Base-by-base conservation (phyloP, 2,888 invertebrate genomes). In the Caenorhabditis sp. region DNA sequence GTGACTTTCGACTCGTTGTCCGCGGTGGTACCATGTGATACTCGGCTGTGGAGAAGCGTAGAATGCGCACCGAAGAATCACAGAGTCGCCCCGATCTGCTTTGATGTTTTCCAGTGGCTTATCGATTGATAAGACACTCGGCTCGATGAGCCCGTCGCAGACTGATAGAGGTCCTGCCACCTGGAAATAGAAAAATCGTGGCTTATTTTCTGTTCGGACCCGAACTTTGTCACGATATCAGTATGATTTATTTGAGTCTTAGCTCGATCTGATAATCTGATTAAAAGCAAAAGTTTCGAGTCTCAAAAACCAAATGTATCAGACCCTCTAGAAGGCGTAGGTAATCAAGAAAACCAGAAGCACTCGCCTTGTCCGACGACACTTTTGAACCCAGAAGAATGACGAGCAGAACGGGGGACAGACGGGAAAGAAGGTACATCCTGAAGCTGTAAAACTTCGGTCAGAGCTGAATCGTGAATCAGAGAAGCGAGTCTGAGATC, bases 1-100 rank as follows among this genome's bases (percentile, higher is more conserved):
- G 35, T 78, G 74, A 15, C 26, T 35, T 22, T 68, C 72, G 7
- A 81, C 39, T 9, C 65, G 53, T 55, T 71, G 59, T 39, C 80
- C 80, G 13, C 73, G 53, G 30, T 78, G 80, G 35, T 65, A 76
- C 80, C 80, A 81, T 0, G 53, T 46, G 56, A 81, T 76, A 2
- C 27, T 45, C 9, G 80, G 75, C 61, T 81, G 76, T 2, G 72
- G 72, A 30, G 72, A 53, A 0, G 53, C 62, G 50, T 56, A 63
- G 62, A 72, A 72, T 8, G 62, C 45, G 26, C 70, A 70, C 4
- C 59, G 52, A 22, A 70, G 61, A 7, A 45, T 32, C 6, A 70
- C 17, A 27, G 43, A 45, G 2, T 43, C 53, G 4, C 70, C 70
- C 22, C 61, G 52, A 17, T 48, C 27, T 5, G 46, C 70, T 22